Evolutionary conservation across 2,113 vertebrate genomes (phyloP).

Genomic region (Oreochromis spilurus): DNA sequence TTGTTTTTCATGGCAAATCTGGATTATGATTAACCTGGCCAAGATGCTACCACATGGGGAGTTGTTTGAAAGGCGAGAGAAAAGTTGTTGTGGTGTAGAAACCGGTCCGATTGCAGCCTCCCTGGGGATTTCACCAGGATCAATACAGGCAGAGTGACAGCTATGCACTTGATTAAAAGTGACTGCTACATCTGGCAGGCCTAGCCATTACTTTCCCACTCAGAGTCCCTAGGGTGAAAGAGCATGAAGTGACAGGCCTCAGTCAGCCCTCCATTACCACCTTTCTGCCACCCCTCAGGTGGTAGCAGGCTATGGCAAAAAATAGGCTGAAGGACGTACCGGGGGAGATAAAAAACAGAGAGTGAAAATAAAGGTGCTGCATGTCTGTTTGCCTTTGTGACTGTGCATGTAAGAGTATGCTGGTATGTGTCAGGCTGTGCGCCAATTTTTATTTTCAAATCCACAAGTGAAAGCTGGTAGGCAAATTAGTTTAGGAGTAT

Average conservation of each 20-base stretch:
- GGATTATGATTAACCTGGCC: slow-evolving; percentile 64
- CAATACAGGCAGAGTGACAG: slow-evolving; percentile 74
- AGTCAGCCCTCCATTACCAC: slow-evolving; percentile 76
- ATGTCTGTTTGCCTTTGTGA: slow-evolving; percentile 19
- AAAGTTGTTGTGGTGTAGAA: slow-evolving; percentile 65
- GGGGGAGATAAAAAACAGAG: slow-evolving; percentile 17
- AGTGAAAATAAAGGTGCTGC: slow-evolving; percentile 32
- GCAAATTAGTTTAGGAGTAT: background rate
- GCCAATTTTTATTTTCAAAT: background rate
- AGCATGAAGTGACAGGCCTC: slow-evolving; percentile 75
- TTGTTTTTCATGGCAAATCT: slow-evolving; percentile 23
- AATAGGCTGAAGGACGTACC: slow-evolving; percentile 51
- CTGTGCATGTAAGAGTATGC: background rate
- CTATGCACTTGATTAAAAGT: slow-evolving; percentile 78
- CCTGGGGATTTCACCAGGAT: slow-evolving; percentile 69
- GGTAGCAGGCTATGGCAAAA: slow-evolving; percentile 44
- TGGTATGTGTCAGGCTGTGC: background rate
- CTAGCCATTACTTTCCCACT: slow-evolving; percentile 75
- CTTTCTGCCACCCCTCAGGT: slow-evolving; percentile 66
- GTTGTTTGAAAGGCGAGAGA: slow-evolving; percentile 64
- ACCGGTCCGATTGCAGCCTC: slow-evolving; percentile 49
- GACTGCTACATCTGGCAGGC: slow-evolving; percentile 79
- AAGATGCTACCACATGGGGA: slow-evolving; percentile 52
- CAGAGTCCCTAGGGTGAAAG: slow-evolving; percentile 66
- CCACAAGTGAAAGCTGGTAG: background rate